Percentiles rank a stretch among this genome's conserved stretches.
Conservation (phyloP, 2,888 invertebrate genomes). For the Pterostichus niger region DNA sequence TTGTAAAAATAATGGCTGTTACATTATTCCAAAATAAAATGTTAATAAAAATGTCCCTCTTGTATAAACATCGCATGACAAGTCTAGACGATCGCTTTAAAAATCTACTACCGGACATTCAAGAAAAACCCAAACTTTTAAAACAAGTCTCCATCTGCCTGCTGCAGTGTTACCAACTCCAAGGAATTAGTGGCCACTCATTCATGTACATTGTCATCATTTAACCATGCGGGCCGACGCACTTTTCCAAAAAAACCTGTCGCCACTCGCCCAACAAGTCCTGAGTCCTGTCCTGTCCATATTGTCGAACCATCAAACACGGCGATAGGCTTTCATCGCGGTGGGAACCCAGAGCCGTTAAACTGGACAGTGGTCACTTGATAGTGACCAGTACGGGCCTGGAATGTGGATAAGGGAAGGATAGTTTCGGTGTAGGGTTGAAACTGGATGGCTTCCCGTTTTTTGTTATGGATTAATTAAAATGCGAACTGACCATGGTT, state of each 20-base stretch:
- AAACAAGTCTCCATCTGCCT: slow-evolving; percentile 16
- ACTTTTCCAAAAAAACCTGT: slow-evolving; percentile 18
- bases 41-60: neutral
- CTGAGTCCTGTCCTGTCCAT: no score
- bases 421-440: slow-evolving; percentile 27
- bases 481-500: slow-evolving; percentile 11
- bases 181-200: slow-evolving; percentile 24
- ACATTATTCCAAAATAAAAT: neutral
- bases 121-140: slow-evolving; percentile 31
- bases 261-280: neutral
- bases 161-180: neutral
- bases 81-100: slow-evolving; percentile 35
- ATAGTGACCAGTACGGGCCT: slow-evolving; percentile 13
- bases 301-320: slow-evolving; percentile 16
- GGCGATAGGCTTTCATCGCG: slow-evolving; percentile 14
- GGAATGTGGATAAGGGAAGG: slow-evolving; percentile 11
- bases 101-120: slow-evolving; percentile 5
- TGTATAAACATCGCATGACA: neutral
- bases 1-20: neutral
- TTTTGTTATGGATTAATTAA: slow-evolving; percentile 27
- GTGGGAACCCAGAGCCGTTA: slow-evolving; percentile 27
- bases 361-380: slow-evolving; percentile 28
- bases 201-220: slow-evolving; percentile 17
- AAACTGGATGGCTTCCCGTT: slow-evolving; percentile 17
- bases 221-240: neutral